A percentile compares a stretch with the other conserved stretches of the same genome.
Conservation (phyloP, 2,797 vertebrate genomes). For the Malurus splendens region DNA sequence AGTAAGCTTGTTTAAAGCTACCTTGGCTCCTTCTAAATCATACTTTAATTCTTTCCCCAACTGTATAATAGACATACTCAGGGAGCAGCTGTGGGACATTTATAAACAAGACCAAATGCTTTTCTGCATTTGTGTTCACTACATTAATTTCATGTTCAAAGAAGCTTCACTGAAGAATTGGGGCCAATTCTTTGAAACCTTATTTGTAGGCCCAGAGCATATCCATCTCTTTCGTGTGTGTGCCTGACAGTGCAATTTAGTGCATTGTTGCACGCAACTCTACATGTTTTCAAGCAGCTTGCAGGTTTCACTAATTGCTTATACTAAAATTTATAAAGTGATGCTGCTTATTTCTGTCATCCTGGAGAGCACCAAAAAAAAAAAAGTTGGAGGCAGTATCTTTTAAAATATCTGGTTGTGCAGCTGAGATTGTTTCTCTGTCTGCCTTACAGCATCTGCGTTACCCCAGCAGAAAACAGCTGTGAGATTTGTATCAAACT, state of each 20-base stretch:
- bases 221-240: neutral
- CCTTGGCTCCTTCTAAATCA: neutral
- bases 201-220: neutral
- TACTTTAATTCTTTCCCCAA: neutral
- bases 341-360: neutral
- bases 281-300: neutral
- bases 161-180: neutral
- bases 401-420: neutral
- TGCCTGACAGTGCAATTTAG: neutral
- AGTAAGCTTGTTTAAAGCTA: neutral
- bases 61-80: neutral
- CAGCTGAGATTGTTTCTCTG: neutral
- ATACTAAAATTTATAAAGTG: neutral
- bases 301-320: neutral
- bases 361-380: neutral
- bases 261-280: neutral
- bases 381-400: neutral
- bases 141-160: neutral
- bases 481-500: conserved; percentile 2
- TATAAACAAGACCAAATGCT: neutral
- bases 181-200: neutral
- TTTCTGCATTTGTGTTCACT: neutral
- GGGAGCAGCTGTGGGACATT: neutral
- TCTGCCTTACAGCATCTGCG: neutral
- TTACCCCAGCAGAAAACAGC: neutral